A percentile compares a stretch with the other conserved stretches of the same genome.
These are phyloP conservation scores for Sminthurinus signatus DNA, from an alignment of 1,140 invertebrate species.

Conservation along the genomic window DNA sequence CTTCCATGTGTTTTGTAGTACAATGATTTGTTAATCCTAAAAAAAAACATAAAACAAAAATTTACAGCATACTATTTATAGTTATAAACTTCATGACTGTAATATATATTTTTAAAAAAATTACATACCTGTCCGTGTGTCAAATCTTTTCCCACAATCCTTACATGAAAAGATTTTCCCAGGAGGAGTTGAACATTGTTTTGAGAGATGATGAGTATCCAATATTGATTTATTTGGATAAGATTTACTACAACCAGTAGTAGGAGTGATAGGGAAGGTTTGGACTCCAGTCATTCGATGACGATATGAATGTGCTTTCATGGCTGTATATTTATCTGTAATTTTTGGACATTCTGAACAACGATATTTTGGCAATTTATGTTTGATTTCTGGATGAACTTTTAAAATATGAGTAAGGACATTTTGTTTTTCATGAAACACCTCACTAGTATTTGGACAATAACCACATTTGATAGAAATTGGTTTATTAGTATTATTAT, in stretches of 20 bases:
- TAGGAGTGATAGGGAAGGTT: too few species aligned
- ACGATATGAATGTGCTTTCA: conserved; percentile 16
- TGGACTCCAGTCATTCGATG: conserved; percentile 5
- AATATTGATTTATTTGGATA: conserved; percentile 15
- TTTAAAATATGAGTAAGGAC: conserved; percentile 10
- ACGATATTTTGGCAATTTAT: conserved; percentile 10
- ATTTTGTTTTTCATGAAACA: background rate
- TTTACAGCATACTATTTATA: too few species aligned
- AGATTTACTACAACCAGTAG: conserved; percentile 9
- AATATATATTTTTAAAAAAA: too few species aligned
- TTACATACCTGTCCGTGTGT: conserved; percentile 13
- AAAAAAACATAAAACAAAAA: too few species aligned
- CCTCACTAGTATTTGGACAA: conserved; percentile 6
- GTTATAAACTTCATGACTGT: too few species aligned
- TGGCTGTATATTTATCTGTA: conserved; percentile 14
- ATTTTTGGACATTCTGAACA: conserved; percentile 25
- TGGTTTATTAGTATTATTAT: background rate
- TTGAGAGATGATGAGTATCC: conserved; percentile 8
- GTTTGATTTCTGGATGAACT: conserved; percentile 2
- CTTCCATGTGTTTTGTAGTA: background rate
- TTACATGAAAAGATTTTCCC: conserved; percentile 12
- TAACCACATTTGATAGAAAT: conserved; percentile 17
- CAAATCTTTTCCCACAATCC: conserved; percentile 28
- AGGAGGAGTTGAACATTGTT: background rate
- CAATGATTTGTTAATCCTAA: conserved; percentile 7